Base-by-base conservation (phyloP, 2,113 vertebrate species). In the Trichechus manatus region DNA sequence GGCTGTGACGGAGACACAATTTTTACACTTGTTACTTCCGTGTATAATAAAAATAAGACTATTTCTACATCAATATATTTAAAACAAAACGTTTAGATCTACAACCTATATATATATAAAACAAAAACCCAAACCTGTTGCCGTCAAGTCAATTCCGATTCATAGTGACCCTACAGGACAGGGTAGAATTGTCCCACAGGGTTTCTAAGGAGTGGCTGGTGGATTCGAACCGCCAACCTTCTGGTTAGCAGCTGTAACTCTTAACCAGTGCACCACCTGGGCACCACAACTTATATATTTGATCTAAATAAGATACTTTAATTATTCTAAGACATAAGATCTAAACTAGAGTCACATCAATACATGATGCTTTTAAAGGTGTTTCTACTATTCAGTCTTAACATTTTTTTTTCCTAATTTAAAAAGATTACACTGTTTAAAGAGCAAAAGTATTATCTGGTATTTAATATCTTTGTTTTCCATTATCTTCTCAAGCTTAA, bases 1-100 rank as follows among this genome's bases (percentile, higher is more conserved):
- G 99, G 99, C 99, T 99, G 98, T 53, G 61, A 2, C 0, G 91
- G 9, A 93, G n/a, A 95, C 92, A 98, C 9, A 96, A 93, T 50
- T 56, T 82, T 95, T 64, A 97, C 36, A 94, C 10, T 93, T 78
- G 86, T 10, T 29, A 96, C 25, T 94, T 92, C 20, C 13, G 19
- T 77, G 29, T 72, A 83, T 59, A 75, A 93, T 56, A 85, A 96
- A 94, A 81, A 82, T 33, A 93, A 81, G 68, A 89, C 44, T 80
- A 88, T 23, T 79, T 74, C 20, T 53, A 83, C 22, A 70, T 79
- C 29, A 79, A 56, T 59, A 80, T 33, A 68, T 61, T 89, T 90
- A 87, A 89, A 56, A 6, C 23, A 93, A 93, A 96, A 87, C 36
- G 84, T 61, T 31, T 93, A 95, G 42, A 23, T 44, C 22, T 36